phyloP scores from a whole-genome alignment of 2,113 vertebrate species.

The Phalacrocorax pelagicus region DNA sequence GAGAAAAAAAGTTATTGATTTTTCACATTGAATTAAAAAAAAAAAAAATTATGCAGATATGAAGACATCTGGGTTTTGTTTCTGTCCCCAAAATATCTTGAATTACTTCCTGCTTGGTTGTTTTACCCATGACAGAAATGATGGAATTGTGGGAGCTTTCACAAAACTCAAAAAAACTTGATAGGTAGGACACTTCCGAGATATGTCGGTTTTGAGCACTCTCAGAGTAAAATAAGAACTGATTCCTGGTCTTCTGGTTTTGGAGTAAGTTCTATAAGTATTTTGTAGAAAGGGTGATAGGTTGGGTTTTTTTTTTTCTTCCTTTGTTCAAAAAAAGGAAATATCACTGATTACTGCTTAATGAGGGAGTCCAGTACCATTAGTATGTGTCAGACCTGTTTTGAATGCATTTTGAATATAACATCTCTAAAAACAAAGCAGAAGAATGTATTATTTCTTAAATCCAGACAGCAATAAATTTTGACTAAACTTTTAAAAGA shows the following conservation, averaged over 20 bases:
- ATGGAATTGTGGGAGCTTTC: not conserved
- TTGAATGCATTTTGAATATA: not conserved
- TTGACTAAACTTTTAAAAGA: not conserved
- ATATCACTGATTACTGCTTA: not conserved
- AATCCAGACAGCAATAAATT: not conserved
- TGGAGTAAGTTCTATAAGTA: not conserved
- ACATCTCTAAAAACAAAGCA: not conserved
- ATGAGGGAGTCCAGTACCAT: not conserved
- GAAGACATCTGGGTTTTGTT: not conserved
- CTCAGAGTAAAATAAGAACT: not conserved
- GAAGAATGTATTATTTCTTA: not conserved
- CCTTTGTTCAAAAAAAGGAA: not conserved
- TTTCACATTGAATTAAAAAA: not conserved
- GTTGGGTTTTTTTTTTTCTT: accelerated
- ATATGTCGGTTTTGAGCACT: not conserved
- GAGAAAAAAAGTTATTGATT: not conserved
- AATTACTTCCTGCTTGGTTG: not conserved
- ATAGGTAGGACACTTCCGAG: not conserved
- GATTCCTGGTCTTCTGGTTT: not conserved
- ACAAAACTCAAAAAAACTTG: not conserved
- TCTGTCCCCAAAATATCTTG: not conserved
- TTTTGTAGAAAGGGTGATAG: not conserved
- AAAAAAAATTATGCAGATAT: not conserved
- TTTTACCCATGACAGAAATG: not conserved
- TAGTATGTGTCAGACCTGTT: not conserved